A percentile compares a stretch with the other conserved stretches of the same genome.
These are phyloP conservation scores for Cephalopholis sonnerati DNA, from an alignment of 2,113 vertebrate genomes.

Conservation along the genomic window DNA sequence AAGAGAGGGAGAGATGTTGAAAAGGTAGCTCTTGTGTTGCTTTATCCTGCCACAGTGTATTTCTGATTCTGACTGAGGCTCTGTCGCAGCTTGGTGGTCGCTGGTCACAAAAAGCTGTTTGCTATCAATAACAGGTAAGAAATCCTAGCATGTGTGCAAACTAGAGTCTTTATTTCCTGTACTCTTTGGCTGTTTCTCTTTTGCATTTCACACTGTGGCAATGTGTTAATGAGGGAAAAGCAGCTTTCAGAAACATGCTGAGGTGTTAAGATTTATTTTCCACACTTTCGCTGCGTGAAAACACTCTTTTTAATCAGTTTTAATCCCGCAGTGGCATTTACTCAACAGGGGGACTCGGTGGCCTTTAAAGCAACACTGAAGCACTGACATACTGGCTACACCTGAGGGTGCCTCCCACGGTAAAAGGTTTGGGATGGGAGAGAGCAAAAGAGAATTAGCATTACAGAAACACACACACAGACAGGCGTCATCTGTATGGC, in stretches of 20 bases:
- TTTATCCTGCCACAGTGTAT: slow-evolving; percentile 26
- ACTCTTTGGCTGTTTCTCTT: slow-evolving; percentile 11
- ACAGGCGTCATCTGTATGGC: slow-evolving; percentile 31
- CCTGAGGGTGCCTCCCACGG: slow-evolving; percentile 40
- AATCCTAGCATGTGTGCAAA: slow-evolving; percentile 27
- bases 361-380: slow-evolving; percentile 66
- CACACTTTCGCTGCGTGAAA: slow-evolving; percentile 67
- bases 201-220: slow-evolving; percentile 50
- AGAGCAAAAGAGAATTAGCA: slow-evolving; percentile 46
- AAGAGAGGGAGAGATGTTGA: slow-evolving; percentile 73
- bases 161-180: slow-evolving; percentile 7
- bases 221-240: slow-evolving; percentile 71
- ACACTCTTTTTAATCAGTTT: slow-evolving; percentile 71
- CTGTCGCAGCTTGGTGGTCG: not conserved
- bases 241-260: slow-evolving; percentile 73
- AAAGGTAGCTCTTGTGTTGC: slow-evolving; percentile 21
- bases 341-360: slow-evolving; percentile 61
- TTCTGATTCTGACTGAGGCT: slow-evolving; percentile 18
- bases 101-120: not conserved
- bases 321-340: slow-evolving; percentile 81
- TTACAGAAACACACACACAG: slow-evolving; percentile 31
- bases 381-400: slow-evolving; percentile 36
- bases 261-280: slow-evolving; percentile 69
- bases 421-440: slow-evolving; percentile 27
- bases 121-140: slow-evolving; percentile 6